A percentile compares a stretch with the other conserved stretches of the same genome.
phyloP scores from a whole-genome alignment of 2,113 vertebrate species.

The Poicephalus gulielmi region DNA sequence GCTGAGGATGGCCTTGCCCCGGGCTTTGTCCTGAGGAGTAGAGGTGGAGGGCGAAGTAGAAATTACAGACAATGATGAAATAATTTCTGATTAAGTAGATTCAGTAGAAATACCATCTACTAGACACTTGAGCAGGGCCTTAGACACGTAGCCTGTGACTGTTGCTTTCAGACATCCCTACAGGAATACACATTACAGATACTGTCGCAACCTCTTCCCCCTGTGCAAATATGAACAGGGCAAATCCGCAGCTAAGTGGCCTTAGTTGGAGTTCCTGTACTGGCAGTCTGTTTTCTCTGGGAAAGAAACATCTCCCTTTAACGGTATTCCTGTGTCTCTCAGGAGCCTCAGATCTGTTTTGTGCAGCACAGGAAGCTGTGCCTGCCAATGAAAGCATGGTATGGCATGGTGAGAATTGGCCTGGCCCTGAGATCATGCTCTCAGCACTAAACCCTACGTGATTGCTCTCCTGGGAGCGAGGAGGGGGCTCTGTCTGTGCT shows the following conservation, averaged over 20 bases:
- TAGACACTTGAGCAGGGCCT: not conserved
- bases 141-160: not conserved
- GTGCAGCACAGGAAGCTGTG: not conserved
- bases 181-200: not conserved
- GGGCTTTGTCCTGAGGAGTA: not conserved
- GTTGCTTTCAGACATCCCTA: not conserved
- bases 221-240: not conserved
- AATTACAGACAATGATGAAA: not conserved
- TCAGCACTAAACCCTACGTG: accelerated
- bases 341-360: not conserved
- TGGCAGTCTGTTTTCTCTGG: not conserved
- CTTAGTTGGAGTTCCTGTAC: not conserved
- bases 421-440: not conserved
- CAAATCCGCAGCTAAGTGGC: not conserved
- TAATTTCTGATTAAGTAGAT: not conserved
- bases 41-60: not conserved
- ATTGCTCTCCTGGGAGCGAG: accelerated
- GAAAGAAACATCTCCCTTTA: not conserved
- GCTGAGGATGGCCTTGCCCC: not conserved
- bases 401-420: not conserved
- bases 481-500: not conserved
- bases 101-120: not conserved
- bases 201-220: not conserved
- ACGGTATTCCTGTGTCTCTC: not conserved
- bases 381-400: not conserved